phyloP scores from a whole-genome alignment of 2,797 vertebrate species.

The Oreortyx pictus region DNA sequence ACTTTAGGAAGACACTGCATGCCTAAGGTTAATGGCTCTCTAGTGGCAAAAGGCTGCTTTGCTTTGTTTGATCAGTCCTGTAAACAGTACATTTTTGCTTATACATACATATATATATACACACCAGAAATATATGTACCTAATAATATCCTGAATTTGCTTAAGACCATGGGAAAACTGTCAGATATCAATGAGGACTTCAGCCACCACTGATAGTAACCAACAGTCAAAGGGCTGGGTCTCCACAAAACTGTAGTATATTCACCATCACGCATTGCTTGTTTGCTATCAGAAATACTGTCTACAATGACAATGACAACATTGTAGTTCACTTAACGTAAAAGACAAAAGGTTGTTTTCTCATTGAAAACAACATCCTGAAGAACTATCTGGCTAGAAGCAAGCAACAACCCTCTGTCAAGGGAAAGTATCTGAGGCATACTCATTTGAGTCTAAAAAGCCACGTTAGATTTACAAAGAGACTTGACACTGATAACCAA shows the following conservation, averaged over 20 bases:
- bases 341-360: not conserved
- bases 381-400: not conserved
- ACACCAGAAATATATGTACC: not conserved
- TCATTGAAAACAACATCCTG: not conserved
- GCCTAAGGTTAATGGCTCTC: not conserved
- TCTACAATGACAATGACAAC: not conserved
- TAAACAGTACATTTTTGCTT: no score
- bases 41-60: not conserved
- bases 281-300: not conserved
- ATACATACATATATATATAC: no score
- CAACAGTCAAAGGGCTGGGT: not conserved
- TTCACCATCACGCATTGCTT: not conserved
- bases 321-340: not conserved
- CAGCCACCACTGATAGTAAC: not conserved
- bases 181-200: not conserved
- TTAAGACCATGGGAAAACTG: not conserved
- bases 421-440: not conserved
- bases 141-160: not conserved
- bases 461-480: not conserved
- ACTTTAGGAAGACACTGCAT: not conserved
- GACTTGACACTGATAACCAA: not conserved
- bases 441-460: constrained; percentile 3
- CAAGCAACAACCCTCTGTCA: not conserved
- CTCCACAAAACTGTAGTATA: not conserved
- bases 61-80: not conserved